A percentile compares a stretch with the other conserved stretches of the same genome.
Conservation (phyloP, 2,113 vertebrate genomes). For the Leucopsar rothschildi region DNA sequence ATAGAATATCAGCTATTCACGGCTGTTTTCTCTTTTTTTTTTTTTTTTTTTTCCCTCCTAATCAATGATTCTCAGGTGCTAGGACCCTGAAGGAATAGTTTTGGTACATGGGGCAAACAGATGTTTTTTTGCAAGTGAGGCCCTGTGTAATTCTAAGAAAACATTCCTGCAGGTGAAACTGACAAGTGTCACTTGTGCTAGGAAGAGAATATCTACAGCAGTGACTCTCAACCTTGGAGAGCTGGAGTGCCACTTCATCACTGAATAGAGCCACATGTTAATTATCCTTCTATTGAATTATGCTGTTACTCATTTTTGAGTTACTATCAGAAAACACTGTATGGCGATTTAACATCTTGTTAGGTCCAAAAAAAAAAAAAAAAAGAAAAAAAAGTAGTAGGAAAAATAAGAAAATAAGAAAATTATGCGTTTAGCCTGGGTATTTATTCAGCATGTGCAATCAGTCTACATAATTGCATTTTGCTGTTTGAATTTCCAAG, state of each 20-base stretch:
- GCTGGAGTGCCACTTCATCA: not conserved
- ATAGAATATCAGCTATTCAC: not conserved
- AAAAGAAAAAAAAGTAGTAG: not conserved
- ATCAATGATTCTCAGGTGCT: not conserved
- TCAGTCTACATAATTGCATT: not conserved
- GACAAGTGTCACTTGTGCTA: not conserved
- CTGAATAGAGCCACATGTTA: not conserved
- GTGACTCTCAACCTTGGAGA: not conserved
- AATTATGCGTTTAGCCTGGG: fast-evolving
- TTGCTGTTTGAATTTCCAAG: not conserved
- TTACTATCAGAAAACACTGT: not conserved
- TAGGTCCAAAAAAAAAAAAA: not conserved
- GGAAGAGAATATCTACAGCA: not conserved
- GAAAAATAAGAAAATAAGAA: not conserved
- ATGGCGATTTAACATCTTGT: not conserved
- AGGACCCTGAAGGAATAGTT: not conserved
- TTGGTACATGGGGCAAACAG: not conserved
- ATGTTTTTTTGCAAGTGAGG: not conserved
- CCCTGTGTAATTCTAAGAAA: not conserved
- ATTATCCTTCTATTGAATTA: not conserved
- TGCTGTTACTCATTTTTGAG: not conserved
- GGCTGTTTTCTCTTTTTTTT: not conserved
- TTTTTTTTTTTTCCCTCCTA: not conserved
- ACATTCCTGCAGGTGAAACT: not conserved
- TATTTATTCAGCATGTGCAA: not conserved